Evolutionary conservation across 2,797 vertebrate genomes (phyloP).

Genomic region (Xenentodon cancila): DNA sequence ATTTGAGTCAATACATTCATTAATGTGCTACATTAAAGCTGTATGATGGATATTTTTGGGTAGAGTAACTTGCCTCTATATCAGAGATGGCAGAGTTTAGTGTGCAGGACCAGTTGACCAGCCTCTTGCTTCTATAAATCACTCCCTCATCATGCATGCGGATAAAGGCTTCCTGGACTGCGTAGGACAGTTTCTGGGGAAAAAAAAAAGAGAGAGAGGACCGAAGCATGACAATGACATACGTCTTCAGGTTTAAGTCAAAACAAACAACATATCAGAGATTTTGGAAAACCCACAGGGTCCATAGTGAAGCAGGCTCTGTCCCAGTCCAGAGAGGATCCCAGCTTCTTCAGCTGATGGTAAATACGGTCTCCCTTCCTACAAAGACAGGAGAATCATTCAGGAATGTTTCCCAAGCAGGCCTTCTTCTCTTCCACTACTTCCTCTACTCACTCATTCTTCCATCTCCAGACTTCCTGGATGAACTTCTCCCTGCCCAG

Average conservation of each 20-base stretch:
- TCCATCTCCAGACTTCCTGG: slow-evolving; percentile 93
- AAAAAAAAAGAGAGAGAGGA: neutral
- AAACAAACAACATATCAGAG: neutral
- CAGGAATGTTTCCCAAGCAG: neutral
- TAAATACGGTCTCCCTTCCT: slow-evolving; percentile 96
- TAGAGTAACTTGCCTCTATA: slow-evolving; percentile 79
- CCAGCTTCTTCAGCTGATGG: slow-evolving; percentile 91
- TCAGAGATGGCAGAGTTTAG: slow-evolving; percentile 95
- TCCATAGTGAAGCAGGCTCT: slow-evolving; percentile 96
- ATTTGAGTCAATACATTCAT: too few relatives aligned
- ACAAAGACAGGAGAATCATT: neutral
- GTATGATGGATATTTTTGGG: too few relatives aligned
- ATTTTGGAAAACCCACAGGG: slow-evolving; percentile 73
- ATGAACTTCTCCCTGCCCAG: slow-evolving; percentile 89
- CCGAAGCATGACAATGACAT: neutral
- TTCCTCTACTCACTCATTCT: slow-evolving; percentile 86
- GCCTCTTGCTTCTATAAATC: slow-evolving; percentile 92
- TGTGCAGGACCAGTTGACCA: slow-evolving; percentile 95
- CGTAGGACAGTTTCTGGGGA: slow-evolving; percentile 91
- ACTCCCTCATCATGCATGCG: slow-evolving; percentile 89
- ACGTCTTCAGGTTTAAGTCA: neutral
- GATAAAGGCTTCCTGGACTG: slow-evolving; percentile 91
- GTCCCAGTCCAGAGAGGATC: slow-evolving; percentile 93
- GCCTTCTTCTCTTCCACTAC: neutral
- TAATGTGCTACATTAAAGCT: too few relatives aligned